Percentiles rank a stretch among this genome's conserved stretches.
Conservation (phyloP, 92 coral and sea anemone genomes). For the Meandrina meandrites region DNA sequence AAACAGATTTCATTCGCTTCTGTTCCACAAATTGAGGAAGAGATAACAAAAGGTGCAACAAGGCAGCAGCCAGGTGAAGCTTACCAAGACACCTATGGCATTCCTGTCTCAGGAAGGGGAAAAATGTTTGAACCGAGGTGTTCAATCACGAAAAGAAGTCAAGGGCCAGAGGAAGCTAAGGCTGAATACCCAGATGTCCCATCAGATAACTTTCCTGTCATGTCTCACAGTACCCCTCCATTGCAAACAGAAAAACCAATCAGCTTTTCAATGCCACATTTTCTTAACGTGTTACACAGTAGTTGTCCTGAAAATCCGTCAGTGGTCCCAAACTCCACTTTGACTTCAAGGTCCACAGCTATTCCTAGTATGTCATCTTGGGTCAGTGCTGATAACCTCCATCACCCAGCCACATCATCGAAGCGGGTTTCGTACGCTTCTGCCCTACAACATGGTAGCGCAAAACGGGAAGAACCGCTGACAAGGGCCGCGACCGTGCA, state of each 20-base stretch:
- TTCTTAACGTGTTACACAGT: neutral
- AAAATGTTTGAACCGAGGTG: neutral
- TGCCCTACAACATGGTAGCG: neutral
- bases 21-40: neutral
- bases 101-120: neutral
- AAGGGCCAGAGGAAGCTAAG: neutral
- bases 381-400: neutral
- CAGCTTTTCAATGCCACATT: constrained; percentile 14
- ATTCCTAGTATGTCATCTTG: neutral
- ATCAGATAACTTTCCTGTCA: neutral
- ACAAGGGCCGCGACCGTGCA: neutral
- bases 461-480: neutral
- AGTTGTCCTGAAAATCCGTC: neutral
- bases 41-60: neutral
- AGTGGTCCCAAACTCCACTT: neutral
- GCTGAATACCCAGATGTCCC: neutral
- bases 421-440: constrained; percentile 3
- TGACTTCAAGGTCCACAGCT: neutral
- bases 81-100: neutral
- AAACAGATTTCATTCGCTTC: neutral
- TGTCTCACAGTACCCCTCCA: neutral
- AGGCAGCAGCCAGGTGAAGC: neutral
- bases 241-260: neutral
- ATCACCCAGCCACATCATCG: neutral
- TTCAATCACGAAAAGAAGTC: neutral